Evolutionary conservation across 1,140 invertebrate species (phyloP), one percentile per base, ranked within the genome.

Genomic region (Trachymyrmex septentrionalis): DNA sequence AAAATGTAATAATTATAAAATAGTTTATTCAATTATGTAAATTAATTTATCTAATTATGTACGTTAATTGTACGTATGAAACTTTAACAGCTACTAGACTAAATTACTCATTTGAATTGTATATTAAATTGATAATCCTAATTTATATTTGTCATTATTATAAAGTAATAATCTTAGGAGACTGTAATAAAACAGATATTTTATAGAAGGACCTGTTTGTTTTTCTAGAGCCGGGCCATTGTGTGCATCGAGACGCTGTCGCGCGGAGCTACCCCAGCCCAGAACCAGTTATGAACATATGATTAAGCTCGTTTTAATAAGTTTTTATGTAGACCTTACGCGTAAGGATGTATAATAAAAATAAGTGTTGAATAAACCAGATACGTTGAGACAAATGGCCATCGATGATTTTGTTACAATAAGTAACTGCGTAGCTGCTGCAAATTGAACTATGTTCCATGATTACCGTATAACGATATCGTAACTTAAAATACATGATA

Each of bases 291-390:
- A 93, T 92, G 92, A 93, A 92, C 90, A 92, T 94, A 94, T 87
- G 86, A 94, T 93, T 94, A 94, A 92, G 92, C 92, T 93, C 93
- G 91, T 94, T 95, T 95, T 92, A 92, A 94, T 94, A 94, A 95
- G 93, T 95, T 95, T 94, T 93, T 94, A 95, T 93, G 94, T 95
- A 95, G 94, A 93, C 93, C 88, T 92, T 93, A 92, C 84, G 89
- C 87, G 90, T 94, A 94, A 93, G 91, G 90, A 92, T 93, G 92
- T 94, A 93, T 91, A 90, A 92, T 91, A 92, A 91, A 92, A 93
- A 91, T 93, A 93, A 94, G 91, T 94, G 93, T 94, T 94, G 88
- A 94, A 93, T 94, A 93, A 93, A 92, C 88, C 87, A 93, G 87
- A 90, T 92, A 93, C 92, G 90, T 93, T 93, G 90, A 93, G 84